Base-by-base conservation (phyloP, 2,113 vertebrate species). In the Brevimyrus niger region DNA sequence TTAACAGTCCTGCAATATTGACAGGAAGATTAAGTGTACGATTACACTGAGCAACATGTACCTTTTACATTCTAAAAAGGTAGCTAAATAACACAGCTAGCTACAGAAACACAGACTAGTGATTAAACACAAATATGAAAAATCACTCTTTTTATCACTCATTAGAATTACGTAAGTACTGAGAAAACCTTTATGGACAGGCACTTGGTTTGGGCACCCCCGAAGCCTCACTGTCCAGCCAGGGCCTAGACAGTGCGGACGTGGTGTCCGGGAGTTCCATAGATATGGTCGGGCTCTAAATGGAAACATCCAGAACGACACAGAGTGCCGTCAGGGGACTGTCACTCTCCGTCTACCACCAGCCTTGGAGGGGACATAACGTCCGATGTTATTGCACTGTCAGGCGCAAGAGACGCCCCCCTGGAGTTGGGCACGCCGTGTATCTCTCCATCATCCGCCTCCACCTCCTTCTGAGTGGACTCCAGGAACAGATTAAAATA, bases 401-500 rank as follows among this genome's bases (percentile, higher is more conserved):
- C 15, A 58, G 44, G 47, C 48, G 19, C 31, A 35, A 53, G 17
- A 6, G 19, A 50, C 44, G 4, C 50, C 31, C 47, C 19, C 53
- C 21, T 11, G 9, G 48, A 87, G 86, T 13, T 53, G 48, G 10
- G 31, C 10, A 65, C 19, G 21, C 21, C 3, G 35, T 23, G 87
- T 44, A 23, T 42, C 87, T 55, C 55, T 87, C 87, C 53, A 86
- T 42, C 35, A 65, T 23, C 44, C 21, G 23, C n/a, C 27, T 19
- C 85, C 10, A n/a, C 23, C 23, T 48, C 15, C 48, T 53, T 23
- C 46, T 55, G 88, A 84, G 76, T 88, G 83, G 87, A 84, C 87
- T 86, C 46, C 69, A 19, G 88, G 89, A 90, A 90, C 65, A 89
- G 89, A 91, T 93, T 89, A 90, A 90, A 87, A 89, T 1, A 61